Evolutionary conservation across 92 coral and sea anemone species (phyloP).

Genomic region (Epizoanthus illoricatus): DNA sequence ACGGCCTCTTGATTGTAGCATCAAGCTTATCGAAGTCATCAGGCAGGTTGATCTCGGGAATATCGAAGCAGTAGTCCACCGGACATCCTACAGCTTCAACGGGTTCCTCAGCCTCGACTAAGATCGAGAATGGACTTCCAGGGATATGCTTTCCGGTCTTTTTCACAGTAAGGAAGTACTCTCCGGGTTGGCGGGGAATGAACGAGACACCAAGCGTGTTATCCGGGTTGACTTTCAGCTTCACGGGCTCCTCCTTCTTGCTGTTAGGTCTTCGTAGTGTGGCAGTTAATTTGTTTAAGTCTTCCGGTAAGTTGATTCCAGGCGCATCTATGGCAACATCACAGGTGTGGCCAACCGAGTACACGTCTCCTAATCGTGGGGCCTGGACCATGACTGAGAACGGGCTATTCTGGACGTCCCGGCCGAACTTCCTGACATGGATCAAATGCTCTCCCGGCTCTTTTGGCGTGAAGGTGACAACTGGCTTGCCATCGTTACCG

Average conservation of each 20-base stretch:
- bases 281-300: constrained; percentile 67
- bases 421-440: constrained; percentile 79
- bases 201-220: constrained; percentile 86
- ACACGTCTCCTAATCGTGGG: constrained; percentile 92
- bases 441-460: constrained; percentile 97
- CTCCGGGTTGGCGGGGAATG: constrained; percentile 95
- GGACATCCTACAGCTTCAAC: constrained; percentile 95
- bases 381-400: constrained; percentile 98
- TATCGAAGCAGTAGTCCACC: constrained; percentile 87
- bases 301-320: constrained; percentile 84
- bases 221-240: constrained; percentile 77
- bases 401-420: constrained; percentile 95
- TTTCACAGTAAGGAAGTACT: constrained; percentile 82
- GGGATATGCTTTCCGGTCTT: constrained; percentile 79
- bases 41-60: constrained; percentile 84
- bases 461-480: constrained; percentile 85
- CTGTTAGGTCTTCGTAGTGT: constrained; percentile 94
- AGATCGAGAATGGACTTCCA: constrained; percentile 98
- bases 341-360: constrained; percentile 92
- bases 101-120: constrained; percentile 99
- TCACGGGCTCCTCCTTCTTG: constrained; percentile 82
- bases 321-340: constrained; percentile 68
- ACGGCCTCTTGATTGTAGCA: constrained; percentile 90
- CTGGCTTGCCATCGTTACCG: constrained; percentile 80
- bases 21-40: constrained; percentile 88